Conservation (phyloP, 2,888 invertebrate genomes). For the Phragmatobia fuliginosa region DNA sequence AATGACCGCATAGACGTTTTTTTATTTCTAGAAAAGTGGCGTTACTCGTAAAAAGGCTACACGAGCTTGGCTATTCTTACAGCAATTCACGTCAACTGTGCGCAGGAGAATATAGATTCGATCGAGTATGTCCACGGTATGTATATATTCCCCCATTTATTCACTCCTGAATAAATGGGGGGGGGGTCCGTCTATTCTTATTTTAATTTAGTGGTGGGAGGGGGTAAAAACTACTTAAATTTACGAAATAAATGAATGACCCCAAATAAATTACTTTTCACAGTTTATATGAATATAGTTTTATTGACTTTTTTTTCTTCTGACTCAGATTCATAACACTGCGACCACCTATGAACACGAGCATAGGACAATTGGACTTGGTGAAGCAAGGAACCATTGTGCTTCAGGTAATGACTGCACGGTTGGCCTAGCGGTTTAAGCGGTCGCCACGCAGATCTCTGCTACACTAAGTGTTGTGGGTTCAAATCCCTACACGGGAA, state of each 20-base stretch:
- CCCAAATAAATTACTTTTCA: too few species aligned
- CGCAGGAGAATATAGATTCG: conserved; percentile 84
- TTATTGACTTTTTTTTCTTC: not conserved
- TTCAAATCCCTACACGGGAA: too few species aligned
- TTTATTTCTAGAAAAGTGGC: conserved; percentile 74
- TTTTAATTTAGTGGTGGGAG: too few species aligned
- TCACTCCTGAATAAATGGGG: too few species aligned
- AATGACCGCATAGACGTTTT: too few species aligned
- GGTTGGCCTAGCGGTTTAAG: too few species aligned
- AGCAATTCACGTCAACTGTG: conserved; percentile 77
- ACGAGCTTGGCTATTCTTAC: conserved; percentile 76
- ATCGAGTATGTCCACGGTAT: conserved; percentile 87
- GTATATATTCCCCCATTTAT: not conserved
- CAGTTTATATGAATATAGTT: too few species aligned
- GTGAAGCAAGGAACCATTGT: conserved; percentile 80
- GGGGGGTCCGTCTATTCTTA: too few species aligned
- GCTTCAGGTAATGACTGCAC: conserved; percentile 79
- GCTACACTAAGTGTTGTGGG: too few species aligned
- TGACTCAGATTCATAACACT: conserved; percentile 82
- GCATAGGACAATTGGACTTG: conserved; percentile 74
- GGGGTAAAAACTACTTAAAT: too few species aligned
- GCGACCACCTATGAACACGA: conserved; percentile 70
- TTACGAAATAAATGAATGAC: too few species aligned
- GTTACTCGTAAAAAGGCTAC: conserved; percentile 77
- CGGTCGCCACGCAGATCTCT: too few species aligned